A percentile compares a stretch with the other conserved stretches of the same genome.
Evolutionary conservation across 2,888 invertebrate species (phyloP).

Genomic region (Frankliniella fusca): DNA sequence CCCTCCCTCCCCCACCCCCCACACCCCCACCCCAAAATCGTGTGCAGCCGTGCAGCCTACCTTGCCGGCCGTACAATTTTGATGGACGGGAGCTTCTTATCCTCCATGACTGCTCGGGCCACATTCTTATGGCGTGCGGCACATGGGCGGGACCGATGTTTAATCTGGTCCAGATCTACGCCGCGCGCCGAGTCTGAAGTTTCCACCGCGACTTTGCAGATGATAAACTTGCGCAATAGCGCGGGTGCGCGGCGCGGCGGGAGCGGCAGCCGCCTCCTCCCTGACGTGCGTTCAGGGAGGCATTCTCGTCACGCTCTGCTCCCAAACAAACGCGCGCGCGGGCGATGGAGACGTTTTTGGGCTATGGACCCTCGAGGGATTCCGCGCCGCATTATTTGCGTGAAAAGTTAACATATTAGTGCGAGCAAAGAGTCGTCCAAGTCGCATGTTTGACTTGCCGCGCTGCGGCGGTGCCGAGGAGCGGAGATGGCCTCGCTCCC

Average conservation of each 20-base stretch:
- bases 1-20: too few relatives aligned
- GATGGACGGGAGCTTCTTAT: too few relatives aligned
- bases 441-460: conserved; percentile 1
- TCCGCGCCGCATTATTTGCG: not conserved
- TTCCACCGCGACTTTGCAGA: not conserved
- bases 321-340: not conserved
- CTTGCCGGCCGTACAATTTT: too few relatives aligned
- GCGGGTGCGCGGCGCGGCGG: not conserved
- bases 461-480: not conserved
- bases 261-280: too few relatives aligned
- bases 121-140: too few relatives aligned
- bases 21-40: too few relatives aligned
- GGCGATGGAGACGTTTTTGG: not conserved
- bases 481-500: too few relatives aligned
- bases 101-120: too few relatives aligned
- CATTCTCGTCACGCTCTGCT: not conserved
- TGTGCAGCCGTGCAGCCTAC: too few relatives aligned
- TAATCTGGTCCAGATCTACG: not conserved
- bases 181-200: not conserved
- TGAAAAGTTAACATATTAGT: conserved; percentile 27
- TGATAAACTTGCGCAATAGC: conserved; percentile 23
- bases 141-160: not conserved
- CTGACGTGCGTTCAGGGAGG: not conserved
- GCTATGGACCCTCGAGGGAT: not conserved
- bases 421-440: conserved; percentile 10